These are phyloP conservation scores for Nomada goodeniana DNA, from an alignment of 2,888 invertebrate genomes.

Conservation along the genomic window DNA sequence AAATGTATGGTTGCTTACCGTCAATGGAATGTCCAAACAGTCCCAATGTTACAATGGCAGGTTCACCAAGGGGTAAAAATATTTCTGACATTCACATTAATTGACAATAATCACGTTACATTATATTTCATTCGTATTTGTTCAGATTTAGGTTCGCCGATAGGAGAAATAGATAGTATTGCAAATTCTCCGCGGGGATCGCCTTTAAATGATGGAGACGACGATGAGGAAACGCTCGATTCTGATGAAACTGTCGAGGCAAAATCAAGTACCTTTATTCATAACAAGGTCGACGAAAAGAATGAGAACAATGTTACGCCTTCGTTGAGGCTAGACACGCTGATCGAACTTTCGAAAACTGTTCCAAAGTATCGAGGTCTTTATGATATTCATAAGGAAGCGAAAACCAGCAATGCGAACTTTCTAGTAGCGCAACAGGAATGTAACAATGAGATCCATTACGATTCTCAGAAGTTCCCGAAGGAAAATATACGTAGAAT, in stretches of 20 bases:
- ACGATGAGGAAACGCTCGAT: slow-evolving; percentile 77
- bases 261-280: slow-evolving; percentile 77
- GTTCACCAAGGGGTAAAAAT: slow-evolving; percentile 80
- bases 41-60: slow-evolving; percentile 81
- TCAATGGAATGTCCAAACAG: slow-evolving; percentile 81
- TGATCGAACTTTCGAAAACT: slow-evolving; percentile 76
- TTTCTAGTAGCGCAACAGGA: slow-evolving; percentile 84
- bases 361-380: slow-evolving; percentile 78
- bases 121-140: background rate
- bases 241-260: slow-evolving; percentile 79
- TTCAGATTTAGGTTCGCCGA: slow-evolving; percentile 74
- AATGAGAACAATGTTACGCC: slow-evolving; percentile 65
- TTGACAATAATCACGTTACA: background rate
- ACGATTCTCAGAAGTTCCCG: slow-evolving; percentile 86
- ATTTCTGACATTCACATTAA: background rate
- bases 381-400: slow-evolving; percentile 86
- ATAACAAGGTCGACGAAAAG: slow-evolving; percentile 77
- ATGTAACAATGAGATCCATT: slow-evolving; percentile 85
- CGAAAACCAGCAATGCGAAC: slow-evolving; percentile 87
- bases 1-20: slow-evolving; percentile 76
- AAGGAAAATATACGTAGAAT: slow-evolving; percentile 85
- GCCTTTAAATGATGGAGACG: slow-evolving; percentile 76
- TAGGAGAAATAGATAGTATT: slow-evolving; percentile 80
- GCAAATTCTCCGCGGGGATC: slow-evolving; percentile 80
- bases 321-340: slow-evolving; percentile 68